Base-by-base conservation (phyloP, 2,113 vertebrate species). In the Dendrocopos noguchii region DNA sequence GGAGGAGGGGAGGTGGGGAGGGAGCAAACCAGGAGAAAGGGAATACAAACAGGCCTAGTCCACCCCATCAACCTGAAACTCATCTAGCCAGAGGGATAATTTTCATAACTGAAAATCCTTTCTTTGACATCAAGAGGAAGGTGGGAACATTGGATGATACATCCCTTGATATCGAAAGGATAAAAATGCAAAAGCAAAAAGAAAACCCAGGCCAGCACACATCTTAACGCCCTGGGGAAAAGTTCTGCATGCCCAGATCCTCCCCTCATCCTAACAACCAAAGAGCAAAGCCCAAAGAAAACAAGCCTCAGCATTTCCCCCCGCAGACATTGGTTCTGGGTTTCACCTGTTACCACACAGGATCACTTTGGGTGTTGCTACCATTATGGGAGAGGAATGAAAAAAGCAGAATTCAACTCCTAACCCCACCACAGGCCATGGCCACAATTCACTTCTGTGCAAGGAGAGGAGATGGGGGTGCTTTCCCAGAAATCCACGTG, bases 101-200 rank as follows among this genome's bases (percentile, higher is more conserved):
- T 68, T 65, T 79, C 64, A 31, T 97, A 95, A 91, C 84, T 88
- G 95, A 98, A 97, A 97, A 96, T 97, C 97, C 70, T 86, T 96
- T 95, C 93, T 97, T 95, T 95, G 59, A 96, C 93, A 94, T 84
- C 71, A 90, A 95, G 28, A 96, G 77, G 83, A 93, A 93, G 56
- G 80, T 93, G 96, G 84, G 87, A 87, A 96, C 64, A 86, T 46
- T 5, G 8, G 56, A 79, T 85, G 77, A 77, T 29, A 75, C 10
- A 91, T 57, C 75, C 44, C 3, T 68, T 29, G 42, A 75, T 94
- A 95, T 39, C 84, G 90, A 59, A 95, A 95, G 80, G 75, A 75
- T 77, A 93, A 74, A 96, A 89, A 93, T 60, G 71, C 75, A 81
- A 76, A 94, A 92, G 91, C 76, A 80, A 87, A 42, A 42, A 42